Conservation (phyloP, 2,113 vertebrate species). For the Cynocephalus volans region DNA sequence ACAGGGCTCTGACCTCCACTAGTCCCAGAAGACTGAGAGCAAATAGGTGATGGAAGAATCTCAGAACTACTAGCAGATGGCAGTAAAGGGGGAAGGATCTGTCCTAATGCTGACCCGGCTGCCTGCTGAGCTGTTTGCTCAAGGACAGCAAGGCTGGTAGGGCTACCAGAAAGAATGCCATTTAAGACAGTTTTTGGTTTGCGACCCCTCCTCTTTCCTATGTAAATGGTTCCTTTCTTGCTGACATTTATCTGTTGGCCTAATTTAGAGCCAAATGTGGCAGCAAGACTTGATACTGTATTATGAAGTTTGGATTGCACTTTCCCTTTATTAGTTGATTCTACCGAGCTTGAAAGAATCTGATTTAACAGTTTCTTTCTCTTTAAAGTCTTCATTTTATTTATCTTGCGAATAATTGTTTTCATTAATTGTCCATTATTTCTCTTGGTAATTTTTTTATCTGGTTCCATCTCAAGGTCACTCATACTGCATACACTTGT, state of each 20-base stretch:
- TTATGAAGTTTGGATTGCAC: conserved; percentile 92
- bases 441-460: conserved; percentile 92
- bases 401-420: conserved; percentile 97
- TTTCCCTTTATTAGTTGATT: conserved; percentile 91
- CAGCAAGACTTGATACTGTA: conserved; percentile 95
- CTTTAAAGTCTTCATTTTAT: conserved; percentile 98
- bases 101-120: conserved; percentile 88
- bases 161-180: conserved; percentile 84
- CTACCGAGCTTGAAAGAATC: conserved; percentile 90
- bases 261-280: conserved; percentile 95
- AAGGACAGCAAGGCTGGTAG: conserved; percentile 85
- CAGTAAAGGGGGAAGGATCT: conserved; percentile 90
- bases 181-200: conserved; percentile 95
- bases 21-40: conserved; percentile 92
- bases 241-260: conserved; percentile 99
- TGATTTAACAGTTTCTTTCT: conserved; percentile 96
- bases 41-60: conserved; percentile 94
- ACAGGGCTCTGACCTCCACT: conserved; percentile 96
- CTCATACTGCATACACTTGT: conserved; percentile 85
- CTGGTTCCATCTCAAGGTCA: conserved; percentile 90
- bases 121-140: conserved; percentile 90
- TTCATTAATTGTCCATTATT: conserved; percentile 96
- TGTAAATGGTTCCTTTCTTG: conserved; percentile 99
- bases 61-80: conserved; percentile 88
- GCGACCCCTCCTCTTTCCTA: conserved; percentile 98